Base-by-base conservation (phyloP, 2,113 vertebrate species). In the Gymnarchus niloticus region DNA sequence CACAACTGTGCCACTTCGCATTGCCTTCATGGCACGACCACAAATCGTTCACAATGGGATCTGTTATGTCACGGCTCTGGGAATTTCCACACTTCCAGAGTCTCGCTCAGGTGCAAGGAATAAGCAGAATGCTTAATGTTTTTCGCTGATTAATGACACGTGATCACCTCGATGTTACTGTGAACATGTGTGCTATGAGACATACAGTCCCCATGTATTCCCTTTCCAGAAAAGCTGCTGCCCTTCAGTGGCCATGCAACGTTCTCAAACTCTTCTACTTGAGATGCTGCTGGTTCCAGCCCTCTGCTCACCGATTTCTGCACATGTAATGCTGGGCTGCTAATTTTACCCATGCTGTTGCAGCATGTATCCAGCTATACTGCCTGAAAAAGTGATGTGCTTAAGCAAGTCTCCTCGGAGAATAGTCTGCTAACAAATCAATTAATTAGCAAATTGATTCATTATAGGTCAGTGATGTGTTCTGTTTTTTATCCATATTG, bases 11-110 rank as follows among this genome's bases (percentile, higher is more conserved):
- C 86, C 80, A 46, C 49, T 61, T 84, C 77, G 82, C 49, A 48
- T 52, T 59, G 86, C 44, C 76, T 84, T 33, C 84, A 73, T 28
- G 76, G 69, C 44, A 56, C 56, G 49, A 78, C 78, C 83, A 87
- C 77, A 84, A 83, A 57, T 37, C 23, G 19, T 57, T 78, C 37
- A 28, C n/a, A 51, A 44, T n/a, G 81, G 52, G 19, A 25, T 8
- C 81, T 57, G 61, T 52, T 84, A 49, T n/a, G n/a, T 81, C 73
- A 52, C 65, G 33, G 65, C 41, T 3, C 65, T 2, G 65, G 65
- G 65, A 73, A 41, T 73, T 73, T 33, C 65, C 65, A 9, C 12
- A 73, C 33, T 69, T 69, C 61, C 61, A 69, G n/a, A 37, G 61
- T 37, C 33, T 41, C 37, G 28, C 65, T 1, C 65, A 14, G 65